Evolutionary conservation across 2,797 vertebrate genomes (phyloP).

Genomic region (Florisuga fusca): DNA sequence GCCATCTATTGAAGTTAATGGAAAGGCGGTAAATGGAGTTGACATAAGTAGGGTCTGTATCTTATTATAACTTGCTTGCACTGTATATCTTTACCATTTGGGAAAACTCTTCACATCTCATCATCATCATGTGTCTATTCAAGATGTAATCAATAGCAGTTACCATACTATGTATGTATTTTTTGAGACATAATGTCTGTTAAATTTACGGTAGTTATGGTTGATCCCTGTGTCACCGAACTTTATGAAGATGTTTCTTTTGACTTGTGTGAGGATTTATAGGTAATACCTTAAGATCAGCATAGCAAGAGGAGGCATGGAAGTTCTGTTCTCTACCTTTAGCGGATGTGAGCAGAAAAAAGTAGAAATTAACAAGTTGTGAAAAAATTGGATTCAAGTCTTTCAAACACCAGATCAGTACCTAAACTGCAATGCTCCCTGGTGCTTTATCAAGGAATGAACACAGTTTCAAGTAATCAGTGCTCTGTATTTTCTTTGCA

Average conservation of each 20-base stretch:
- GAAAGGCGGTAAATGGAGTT: background rate
- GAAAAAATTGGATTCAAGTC: background rate
- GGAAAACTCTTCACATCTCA: background rate
- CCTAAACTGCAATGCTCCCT: background rate
- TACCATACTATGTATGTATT: background rate
- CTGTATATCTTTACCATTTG: background rate
- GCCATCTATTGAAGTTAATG: constrained; percentile 21
- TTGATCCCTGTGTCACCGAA: background rate
- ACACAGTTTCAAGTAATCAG: background rate
- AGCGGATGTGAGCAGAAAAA: background rate
- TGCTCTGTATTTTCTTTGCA: background rate
- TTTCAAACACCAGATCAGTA: background rate
- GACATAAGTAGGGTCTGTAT: background rate
- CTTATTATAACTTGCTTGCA: background rate
- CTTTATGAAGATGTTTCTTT: background rate
- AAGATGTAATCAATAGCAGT: background rate
- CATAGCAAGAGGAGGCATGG: background rate
- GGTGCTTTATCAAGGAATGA: background rate
- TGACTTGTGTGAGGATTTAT: background rate
- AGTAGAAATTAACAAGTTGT: background rate
- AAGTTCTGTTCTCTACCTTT: background rate
- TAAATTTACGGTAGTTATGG: background rate
- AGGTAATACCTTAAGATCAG: background rate
- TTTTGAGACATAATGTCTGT: background rate
- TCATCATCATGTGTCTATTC: background rate